Conservation (phyloP, 2,797 vertebrate genomes). For the Microctenopoma steveboyesi region DNA sequence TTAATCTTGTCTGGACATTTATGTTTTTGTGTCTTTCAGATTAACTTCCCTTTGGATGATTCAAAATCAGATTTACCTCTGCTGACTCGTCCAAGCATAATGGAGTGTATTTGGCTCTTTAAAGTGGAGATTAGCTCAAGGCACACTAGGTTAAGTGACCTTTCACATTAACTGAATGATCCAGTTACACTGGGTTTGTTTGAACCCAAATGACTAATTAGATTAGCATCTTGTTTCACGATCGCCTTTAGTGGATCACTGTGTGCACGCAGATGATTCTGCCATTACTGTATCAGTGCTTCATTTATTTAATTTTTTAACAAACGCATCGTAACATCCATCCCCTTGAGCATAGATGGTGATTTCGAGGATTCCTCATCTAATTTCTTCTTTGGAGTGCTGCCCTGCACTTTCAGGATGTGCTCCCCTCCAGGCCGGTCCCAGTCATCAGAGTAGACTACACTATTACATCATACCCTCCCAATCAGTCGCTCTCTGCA, state of each 20-base stretch:
- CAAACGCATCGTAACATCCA: conserved; percentile 61
- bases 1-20: conserved; percentile 17
- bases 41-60: conserved; percentile 30
- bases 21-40: conserved; percentile 32
- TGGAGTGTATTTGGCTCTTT: conserved; percentile 64
- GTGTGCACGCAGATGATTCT: conserved; percentile 51
- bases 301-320: conserved; percentile 35
- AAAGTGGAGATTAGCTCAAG: conserved; percentile 69
- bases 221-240: conserved; percentile 77
- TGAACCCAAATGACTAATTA: conserved; percentile 82
- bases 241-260: conserved; percentile 72
- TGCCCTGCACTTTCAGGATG: conserved; percentile 65
- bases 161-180: conserved; percentile 84
- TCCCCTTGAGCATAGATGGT: conserved; percentile 61
- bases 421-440: conserved; percentile 56
- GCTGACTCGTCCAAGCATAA: conserved; percentile 57
- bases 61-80: conserved; percentile 57
- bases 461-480: conserved; percentile 62
- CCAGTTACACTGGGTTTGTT: conserved; percentile 79
- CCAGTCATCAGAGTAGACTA: conserved; percentile 64
- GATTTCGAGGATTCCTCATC: conserved; percentile 72
- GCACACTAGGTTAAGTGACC: conserved; percentile 82
- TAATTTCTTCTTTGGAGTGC: conserved; percentile 66
- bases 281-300: conserved; percentile 43
- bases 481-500: conserved; percentile 60